Evolutionary conservation across 2,888 invertebrate genomes (phyloP), one percentile per base, ranked within the genome.

Genomic region (Dryadula phaetusa): DNA sequence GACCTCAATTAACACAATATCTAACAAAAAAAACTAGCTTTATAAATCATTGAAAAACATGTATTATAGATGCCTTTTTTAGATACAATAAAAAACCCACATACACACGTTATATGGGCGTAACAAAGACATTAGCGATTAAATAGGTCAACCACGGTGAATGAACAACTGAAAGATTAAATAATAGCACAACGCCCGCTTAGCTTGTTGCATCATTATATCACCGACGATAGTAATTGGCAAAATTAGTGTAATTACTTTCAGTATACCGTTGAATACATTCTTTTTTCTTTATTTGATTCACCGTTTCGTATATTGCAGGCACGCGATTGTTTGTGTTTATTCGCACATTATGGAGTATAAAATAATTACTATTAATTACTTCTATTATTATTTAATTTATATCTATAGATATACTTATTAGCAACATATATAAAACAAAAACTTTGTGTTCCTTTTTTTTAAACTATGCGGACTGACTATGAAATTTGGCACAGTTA

Each of bases 201-300:
- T 74, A 78, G 62, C 62, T 64, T 71, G 76, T 86, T 85, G 73
- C 74, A 78, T 75, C 78, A 79, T 74, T 75, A 74, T 71, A 75
- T 70, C 69, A 71, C 84, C 83, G 82, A 85, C 87, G 82, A 70
- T 68, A 78, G 79, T 87, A 86, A 87, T 89, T 90, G 87, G 78
- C 82, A 76, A 87, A 85, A 88, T 90, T 85, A 86, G 75, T 79
- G 74, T 83, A 80, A 86, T 88, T 85, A 40, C 8, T 80, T 78
- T 75, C 78, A 76, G 77, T 67, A 69, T 58, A 65, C 72, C 62
- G 52, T 52, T 52, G 46, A 16, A 25, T 46, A 65, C 56, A 61
- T 70, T 42, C 52, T 62, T 53, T 46, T 42, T 56, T 69, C 61
- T 68, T 56, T 60, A 10, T 53, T 56, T 53, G 18, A 14, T 44